These are phyloP conservation scores for Pocota personata DNA, from an alignment of 2,888 invertebrate genomes.

Conservation along the genomic window DNA sequence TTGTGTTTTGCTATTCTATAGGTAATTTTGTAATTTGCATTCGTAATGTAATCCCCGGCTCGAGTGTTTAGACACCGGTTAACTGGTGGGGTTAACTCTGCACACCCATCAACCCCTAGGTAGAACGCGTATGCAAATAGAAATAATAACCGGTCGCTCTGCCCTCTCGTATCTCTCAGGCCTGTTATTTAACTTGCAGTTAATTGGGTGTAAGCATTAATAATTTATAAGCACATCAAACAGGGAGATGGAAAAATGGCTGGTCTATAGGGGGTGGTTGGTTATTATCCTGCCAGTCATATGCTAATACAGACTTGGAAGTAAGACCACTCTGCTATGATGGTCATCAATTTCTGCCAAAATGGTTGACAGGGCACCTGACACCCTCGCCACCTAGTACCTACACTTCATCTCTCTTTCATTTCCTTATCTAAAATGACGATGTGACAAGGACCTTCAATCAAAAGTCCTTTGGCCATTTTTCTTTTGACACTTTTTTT, in stretches of 20 bases:
- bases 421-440: constrained; percentile 47
- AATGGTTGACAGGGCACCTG: background rate
- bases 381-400: constrained; percentile 1
- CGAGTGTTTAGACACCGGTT: constrained; percentile 46
- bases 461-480: constrained; percentile 63
- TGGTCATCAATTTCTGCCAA: constrained; percentile 49
- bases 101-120: background rate
- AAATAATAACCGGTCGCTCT: constrained; percentile 8
- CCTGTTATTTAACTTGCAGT: constrained; percentile 48
- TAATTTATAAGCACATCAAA: constrained; percentile 37
- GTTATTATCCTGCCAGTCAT: constrained; percentile 48
- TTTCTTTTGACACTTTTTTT: constrained; percentile 33
- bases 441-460: constrained; percentile 62
- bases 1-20: constrained; percentile 61
- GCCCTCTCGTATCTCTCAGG: background rate
- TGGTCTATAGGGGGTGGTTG: background rate
- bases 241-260: background rate
- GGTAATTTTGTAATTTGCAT: constrained; percentile 70
- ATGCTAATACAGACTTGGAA: constrained; percentile 24
- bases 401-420: background rate
- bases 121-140: constrained; percentile 33
- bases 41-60: constrained; percentile 57
- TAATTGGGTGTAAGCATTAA: constrained; percentile 62
- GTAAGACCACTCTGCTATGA: background rate
- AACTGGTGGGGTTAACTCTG: constrained; percentile 22